Conservation (phyloP, 2,113 vertebrate species). For the Chiloscyllium plagiosum region DNA sequence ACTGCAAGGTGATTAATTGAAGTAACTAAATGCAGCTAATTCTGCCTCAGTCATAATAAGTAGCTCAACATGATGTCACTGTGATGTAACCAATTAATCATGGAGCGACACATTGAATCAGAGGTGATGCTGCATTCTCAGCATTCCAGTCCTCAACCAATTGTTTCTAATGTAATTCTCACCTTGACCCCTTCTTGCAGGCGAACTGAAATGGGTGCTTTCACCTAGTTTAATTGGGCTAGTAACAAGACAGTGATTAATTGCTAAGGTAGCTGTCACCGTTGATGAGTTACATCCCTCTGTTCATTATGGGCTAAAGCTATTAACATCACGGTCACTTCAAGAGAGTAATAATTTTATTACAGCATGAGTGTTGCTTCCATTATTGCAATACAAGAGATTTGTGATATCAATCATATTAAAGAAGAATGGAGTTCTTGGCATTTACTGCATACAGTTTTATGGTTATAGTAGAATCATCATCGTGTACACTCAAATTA, state of each 20-base stretch:
- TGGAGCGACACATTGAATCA: background rate
- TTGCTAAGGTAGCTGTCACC: background rate
- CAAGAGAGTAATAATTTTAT: background rate
- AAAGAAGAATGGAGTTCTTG: background rate
- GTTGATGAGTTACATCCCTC: background rate
- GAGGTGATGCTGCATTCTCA: background rate
- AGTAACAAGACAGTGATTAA: constrained; percentile 4
- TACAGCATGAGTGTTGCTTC: background rate
- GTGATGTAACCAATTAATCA: background rate
- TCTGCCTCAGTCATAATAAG: background rate
- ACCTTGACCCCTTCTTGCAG: background rate
- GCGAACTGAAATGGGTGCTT: background rate
- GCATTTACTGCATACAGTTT: background rate
- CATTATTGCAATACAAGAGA: background rate
- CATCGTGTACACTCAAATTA: background rate
- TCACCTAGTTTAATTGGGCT: background rate
- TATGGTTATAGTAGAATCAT: background rate
- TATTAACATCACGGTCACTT: background rate
- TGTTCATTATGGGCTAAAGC: background rate
- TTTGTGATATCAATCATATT: background rate
- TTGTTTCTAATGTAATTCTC: background rate
- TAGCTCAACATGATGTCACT: background rate
- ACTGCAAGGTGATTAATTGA: background rate
- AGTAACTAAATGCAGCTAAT: background rate
- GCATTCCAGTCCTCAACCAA: background rate